Evolutionary conservation across 2,113 vertebrate species (phyloP), one percentile per base, ranked within the genome.

Genomic region (Otus sunia): DNA sequence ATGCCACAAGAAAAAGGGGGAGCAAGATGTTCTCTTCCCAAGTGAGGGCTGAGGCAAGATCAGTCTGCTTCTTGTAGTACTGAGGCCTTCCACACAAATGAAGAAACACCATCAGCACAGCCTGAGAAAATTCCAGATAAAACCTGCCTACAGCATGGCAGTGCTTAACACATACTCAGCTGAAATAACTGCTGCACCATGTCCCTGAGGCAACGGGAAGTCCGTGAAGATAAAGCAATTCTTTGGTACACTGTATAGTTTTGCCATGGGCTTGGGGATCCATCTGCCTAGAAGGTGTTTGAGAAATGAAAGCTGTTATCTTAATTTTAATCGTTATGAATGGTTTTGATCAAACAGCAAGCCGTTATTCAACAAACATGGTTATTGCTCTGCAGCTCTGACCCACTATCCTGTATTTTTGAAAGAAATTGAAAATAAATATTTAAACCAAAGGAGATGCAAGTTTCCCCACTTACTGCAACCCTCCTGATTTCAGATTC

Each of bases 201-300:
- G 37, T 56, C 89, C 89, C 86, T 5, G 12, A 92, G 88, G 95
- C 73, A 89, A 64, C 17, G 66, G 58, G 14, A 86, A 87, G 41
- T 37, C 74, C 68, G 66, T 10, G 76, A 94, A 95, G 86, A 95
- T 87, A 41, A 94, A 92, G 82, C 53, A 81, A 76, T 92, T 79
- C 49, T 62, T 91, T 75, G 50, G 66, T 56, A 69, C 30, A 10
- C 14, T 23, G 30, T n/a, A 25, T 5, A 56, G 64, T 78, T 90
- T 89, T 89, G 92, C 91, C 23, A 17, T 29, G 49, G 63, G 89
- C 91, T 86, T 49, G 15, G 81, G 49, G 39, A 94, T 62, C 73
- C 83, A 60, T 72, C 63, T 96, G 95, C 83, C 72, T 79, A 34
- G 60, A 80, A 91, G 53, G 11, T 60, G 32, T 80, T 50, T 86